These are phyloP conservation scores for Eupristina koningsbergeri DNA, from an alignment of 1,140 invertebrate genomes.

Conservation along the genomic window DNA sequence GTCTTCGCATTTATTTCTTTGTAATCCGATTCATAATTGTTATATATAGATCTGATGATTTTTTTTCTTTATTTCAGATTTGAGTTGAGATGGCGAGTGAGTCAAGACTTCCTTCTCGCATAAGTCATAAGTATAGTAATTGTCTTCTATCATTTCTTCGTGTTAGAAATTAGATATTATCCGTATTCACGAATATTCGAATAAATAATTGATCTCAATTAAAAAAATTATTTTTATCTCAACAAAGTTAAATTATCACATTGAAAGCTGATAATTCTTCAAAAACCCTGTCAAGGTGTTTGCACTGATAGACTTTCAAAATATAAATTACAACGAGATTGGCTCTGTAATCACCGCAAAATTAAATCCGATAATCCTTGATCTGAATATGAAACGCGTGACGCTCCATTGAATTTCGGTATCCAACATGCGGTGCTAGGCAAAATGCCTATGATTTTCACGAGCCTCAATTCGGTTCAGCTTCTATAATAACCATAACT, in stretches of 20 bases:
- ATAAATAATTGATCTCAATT: too few relatives aligned
- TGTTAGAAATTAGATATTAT: too few relatives aligned
- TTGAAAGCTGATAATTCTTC: too few relatives aligned
- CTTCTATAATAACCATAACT: constrained; percentile 8
- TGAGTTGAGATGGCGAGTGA: not conserved
- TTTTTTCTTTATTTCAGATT: constrained; percentile 18
- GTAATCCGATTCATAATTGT: not conserved
- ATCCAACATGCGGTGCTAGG: not conserved
- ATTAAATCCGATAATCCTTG: constrained; percentile 18
- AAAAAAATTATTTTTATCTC: too few relatives aligned
- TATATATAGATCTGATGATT: not conserved
- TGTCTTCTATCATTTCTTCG: too few relatives aligned
- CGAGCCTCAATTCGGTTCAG: constrained; percentile 37
- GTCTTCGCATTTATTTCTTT: too few relatives aligned
- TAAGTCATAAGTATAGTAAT: too few relatives aligned
- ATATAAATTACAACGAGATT: not conserved
- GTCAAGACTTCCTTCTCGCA: too few relatives aligned
- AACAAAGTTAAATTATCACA: too few relatives aligned
- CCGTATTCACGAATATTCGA: too few relatives aligned
- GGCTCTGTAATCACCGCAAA: not conserved
- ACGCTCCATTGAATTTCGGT: not conserved
- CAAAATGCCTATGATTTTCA: constrained; percentile 24
- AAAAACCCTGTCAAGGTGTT: too few relatives aligned
- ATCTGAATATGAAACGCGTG: not conserved
- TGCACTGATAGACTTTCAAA: not conserved